phyloP scores from a whole-genome alignment of 2,113 vertebrate species.

The Trichomycterus rosablanca region DNA sequence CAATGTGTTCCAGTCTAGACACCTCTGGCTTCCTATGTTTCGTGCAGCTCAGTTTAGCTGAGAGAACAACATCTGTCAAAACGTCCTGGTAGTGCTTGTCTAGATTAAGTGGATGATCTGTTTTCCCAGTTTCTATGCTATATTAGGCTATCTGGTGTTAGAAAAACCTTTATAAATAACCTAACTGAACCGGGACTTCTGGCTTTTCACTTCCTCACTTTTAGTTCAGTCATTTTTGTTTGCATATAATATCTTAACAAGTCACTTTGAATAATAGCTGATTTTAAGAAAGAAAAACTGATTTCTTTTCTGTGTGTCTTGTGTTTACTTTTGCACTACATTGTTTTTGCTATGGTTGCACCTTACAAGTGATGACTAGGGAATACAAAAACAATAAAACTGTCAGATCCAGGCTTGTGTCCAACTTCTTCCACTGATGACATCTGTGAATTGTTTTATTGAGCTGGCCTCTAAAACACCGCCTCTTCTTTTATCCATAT shows the following conservation, averaged over 20 bases:
- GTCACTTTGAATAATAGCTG: not conserved
- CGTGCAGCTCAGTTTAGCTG: constrained; percentile 1
- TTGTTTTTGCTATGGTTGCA: constrained; percentile 6
- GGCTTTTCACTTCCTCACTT: not conserved
- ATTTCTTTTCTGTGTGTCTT: no score
- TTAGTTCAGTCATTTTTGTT: not conserved
- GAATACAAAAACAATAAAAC: constrained; percentile 28
- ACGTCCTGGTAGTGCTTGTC: not conserved
- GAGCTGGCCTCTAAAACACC: constrained; percentile 6
- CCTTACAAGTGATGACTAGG: constrained; percentile 27
- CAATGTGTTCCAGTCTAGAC: constrained; percentile 2
- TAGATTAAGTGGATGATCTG: not conserved
- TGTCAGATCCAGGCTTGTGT: constrained; percentile 7
- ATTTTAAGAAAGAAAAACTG: not conserved
- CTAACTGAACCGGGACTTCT: not conserved
- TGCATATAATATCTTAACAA: not conserved
- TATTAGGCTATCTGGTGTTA: not conserved
- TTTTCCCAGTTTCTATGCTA: not conserved
- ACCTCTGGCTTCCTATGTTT: not conserved
- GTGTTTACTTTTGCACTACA: not conserved
- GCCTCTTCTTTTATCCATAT: not conserved
- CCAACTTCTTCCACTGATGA: constrained; percentile 13
- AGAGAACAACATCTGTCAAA: not conserved
- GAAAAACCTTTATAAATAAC: not conserved
- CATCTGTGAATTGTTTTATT: constrained; percentile 7